Percentiles rank a stretch among this genome's conserved stretches.
phyloP scores from a whole-genome alignment of 2,113 vertebrate species.

The Donacobius atricapilla region DNA sequence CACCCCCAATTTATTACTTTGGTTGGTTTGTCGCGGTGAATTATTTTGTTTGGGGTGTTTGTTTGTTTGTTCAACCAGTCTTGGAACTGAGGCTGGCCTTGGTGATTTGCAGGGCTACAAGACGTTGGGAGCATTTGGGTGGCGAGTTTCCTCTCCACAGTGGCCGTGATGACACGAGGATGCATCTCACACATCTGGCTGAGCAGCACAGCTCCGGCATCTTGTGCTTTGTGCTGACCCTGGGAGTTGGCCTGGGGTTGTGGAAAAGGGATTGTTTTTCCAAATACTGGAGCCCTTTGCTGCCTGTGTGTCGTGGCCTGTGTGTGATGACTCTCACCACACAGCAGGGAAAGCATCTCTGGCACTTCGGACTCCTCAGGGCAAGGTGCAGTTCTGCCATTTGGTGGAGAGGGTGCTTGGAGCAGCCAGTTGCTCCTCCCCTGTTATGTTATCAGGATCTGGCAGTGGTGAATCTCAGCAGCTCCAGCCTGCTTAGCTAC shows the following conservation, averaged over 20 bases:
- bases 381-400: background rate
- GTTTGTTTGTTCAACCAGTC: background rate
- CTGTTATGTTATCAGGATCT: fast-evolving
- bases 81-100: background rate
- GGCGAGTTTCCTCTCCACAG: background rate
- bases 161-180: background rate
- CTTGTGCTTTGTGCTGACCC: background rate
- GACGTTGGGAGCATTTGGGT: background rate
- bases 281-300: background rate
- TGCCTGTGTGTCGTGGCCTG: background rate
- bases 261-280: background rate
- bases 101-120: background rate
- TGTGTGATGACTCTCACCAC: background rate
- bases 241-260: background rate
- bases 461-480: background rate
- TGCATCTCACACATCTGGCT: background rate
- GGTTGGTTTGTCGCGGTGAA: background rate
- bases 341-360: background rate
- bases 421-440: background rate
- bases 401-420: background rate
- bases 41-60: background rate
- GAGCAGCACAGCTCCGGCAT: background rate
- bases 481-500: background rate
- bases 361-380: fast-evolving
- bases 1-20: background rate